A percentile compares a stretch with the other conserved stretches of the same genome.
Evolutionary conservation across 2,797 vertebrate species (phyloP).

Genomic region (Anableps anableps): DNA sequence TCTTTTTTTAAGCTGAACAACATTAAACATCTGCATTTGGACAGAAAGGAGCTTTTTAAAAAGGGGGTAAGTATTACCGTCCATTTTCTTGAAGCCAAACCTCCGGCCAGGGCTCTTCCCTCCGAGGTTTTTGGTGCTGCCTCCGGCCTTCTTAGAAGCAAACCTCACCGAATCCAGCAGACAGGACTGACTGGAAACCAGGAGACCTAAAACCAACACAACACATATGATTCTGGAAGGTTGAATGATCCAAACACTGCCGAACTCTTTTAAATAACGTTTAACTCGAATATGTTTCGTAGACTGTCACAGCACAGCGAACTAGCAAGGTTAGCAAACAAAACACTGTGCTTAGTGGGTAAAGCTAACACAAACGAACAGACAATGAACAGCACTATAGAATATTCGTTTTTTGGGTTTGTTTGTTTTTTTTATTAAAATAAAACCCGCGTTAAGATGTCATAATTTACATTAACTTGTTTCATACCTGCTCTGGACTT

Average conservation of each 20-base stretch:
- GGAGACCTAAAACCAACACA: slow-evolving; percentile 58
- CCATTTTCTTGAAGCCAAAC: slow-evolving; percentile 89
- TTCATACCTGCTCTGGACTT: slow-evolving; percentile 64
- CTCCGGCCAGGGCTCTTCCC: slow-evolving; percentile 88
- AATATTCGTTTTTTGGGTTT: background rate
- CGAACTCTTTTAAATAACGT: background rate
- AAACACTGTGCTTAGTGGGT: background rate
- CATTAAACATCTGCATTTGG: no score
- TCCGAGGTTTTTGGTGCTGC: slow-evolving; percentile 88
- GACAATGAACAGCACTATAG: background rate
- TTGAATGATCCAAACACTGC: background rate
- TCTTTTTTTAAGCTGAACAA: no score
- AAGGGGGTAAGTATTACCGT: slow-evolving; percentile 78
- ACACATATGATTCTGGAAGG: background rate
- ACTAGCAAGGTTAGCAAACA: background rate
- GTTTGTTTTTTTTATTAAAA: background rate
- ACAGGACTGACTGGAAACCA: slow-evolving; percentile 54
- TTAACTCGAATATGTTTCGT: background rate
- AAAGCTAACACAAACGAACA: background rate
- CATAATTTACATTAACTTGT: background rate
- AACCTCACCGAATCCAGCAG: slow-evolving; percentile 76
- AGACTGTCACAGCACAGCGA: background rate
- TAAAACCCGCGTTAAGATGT: background rate
- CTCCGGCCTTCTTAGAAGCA: slow-evolving; percentile 90
- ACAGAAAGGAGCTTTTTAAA: background rate